These are phyloP conservation scores for Perca flavescens DNA, from an alignment of 2,113 vertebrate genomes.

Conservation along the genomic window DNA sequence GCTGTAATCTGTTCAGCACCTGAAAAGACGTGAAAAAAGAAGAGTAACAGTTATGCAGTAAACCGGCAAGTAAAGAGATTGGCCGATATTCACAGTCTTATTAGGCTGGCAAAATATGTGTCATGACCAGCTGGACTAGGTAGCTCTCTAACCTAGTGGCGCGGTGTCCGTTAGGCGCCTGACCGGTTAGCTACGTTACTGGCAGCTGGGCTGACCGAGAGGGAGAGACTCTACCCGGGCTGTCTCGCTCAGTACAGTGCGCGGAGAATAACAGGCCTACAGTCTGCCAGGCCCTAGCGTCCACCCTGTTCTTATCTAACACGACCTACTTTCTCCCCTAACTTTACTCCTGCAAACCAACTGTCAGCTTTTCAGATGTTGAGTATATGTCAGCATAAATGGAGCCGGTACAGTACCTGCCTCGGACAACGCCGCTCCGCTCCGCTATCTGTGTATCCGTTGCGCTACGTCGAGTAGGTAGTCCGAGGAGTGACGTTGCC, in stretches of 20 bases:
- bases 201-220: slow-evolving; percentile 59
- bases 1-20: slow-evolving; percentile 85
- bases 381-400: background rate
- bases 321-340: slow-evolving; percentile 70
- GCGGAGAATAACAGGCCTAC: slow-evolving; percentile 77
- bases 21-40: slow-evolving; percentile 62
- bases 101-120: background rate
- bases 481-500: slow-evolving; percentile 81
- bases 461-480: slow-evolving; percentile 73
- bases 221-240: slow-evolving; percentile 50
- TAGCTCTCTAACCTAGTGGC: slow-evolving; percentile 60
- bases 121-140: background rate
- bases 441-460: slow-evolving; percentile 69
- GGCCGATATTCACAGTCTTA: background rate
- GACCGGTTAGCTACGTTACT: slow-evolving; percentile 31
- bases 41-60: slow-evolving; percentile 14
- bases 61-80: background rate
- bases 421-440: slow-evolving; percentile 84
- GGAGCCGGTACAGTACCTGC: slow-evolving; percentile 72
- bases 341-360: slow-evolving; percentile 18
- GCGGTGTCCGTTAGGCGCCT: slow-evolving; percentile 68
- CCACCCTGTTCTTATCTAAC: slow-evolving; percentile 79
- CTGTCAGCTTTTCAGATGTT: background rate
- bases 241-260: slow-evolving; percentile 68
- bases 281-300: slow-evolving; percentile 80